phyloP scores from a whole-genome alignment of 2,888 invertebrate genomes.

The Aricia artaxerxes region DNA sequence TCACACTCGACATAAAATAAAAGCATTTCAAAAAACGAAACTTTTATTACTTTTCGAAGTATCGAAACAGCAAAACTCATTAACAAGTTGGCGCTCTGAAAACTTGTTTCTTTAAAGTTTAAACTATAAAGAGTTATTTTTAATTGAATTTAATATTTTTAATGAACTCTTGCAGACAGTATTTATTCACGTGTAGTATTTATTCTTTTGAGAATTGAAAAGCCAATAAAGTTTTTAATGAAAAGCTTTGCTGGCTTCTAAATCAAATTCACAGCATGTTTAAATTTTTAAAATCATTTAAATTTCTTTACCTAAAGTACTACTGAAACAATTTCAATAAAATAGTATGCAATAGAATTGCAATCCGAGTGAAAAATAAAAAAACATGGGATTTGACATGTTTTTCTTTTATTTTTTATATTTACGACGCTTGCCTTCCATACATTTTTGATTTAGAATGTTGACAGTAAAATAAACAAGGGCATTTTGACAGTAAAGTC shows the following conservation, averaged over 20 bases:
- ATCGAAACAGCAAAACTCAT: constrained; percentile 6
- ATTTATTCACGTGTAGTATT: not conserved
- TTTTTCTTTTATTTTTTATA: no score
- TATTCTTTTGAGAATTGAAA: not conserved
- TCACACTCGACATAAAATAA: not conserved
- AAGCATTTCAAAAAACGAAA: not conserved
- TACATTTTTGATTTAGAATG: no score
- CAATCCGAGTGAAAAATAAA: no score
- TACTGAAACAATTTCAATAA: not conserved
- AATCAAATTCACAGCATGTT: not conserved
- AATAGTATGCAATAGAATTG: no score
- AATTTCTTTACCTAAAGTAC: not conserved
- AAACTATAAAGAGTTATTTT: constrained; percentile 1
- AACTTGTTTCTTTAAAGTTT: not conserved
- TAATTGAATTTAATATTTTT: not conserved
- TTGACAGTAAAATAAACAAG: no score
- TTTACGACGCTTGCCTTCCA: no score
- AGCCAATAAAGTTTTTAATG: not conserved
- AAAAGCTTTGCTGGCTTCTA: not conserved
- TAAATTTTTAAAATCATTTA: no score
- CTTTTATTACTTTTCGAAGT: constrained; percentile 2
- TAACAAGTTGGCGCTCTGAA: not conserved
- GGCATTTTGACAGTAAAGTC: no score
- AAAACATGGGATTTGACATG: no score
- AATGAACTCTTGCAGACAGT: not conserved